Evolutionary conservation across 2,113 vertebrate species (phyloP).

Genomic region (Campylomormyrus numenius): DNA sequence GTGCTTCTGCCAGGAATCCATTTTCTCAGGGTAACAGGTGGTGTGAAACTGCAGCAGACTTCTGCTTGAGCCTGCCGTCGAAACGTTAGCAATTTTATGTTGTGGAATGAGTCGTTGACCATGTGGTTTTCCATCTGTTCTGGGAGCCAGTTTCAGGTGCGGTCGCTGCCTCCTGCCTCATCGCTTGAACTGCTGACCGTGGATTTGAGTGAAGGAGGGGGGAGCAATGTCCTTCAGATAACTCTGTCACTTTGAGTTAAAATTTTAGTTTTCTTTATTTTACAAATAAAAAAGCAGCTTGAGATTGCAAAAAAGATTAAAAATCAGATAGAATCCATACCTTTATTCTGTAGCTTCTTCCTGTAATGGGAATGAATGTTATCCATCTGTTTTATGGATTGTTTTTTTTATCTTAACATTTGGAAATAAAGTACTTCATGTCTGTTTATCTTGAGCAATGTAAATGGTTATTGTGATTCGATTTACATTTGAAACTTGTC

Average conservation of each 20-base stretch:
- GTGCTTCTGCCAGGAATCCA: conserved; percentile 54
- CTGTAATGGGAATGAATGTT: conserved; percentile 71
- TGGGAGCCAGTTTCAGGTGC: conserved; percentile 46
- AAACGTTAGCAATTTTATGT: conserved; percentile 42
- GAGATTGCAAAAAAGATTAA: conserved; percentile 41
- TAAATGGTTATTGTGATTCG: conserved; percentile 74
- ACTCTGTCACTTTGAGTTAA: conserved; percentile 37
- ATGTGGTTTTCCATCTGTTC: conserved; percentile 21
- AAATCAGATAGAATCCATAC: conserved; percentile 45
- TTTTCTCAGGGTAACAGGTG: conserved; percentile 68
- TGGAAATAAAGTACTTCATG: conserved; percentile 70
- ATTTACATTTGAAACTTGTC: conserved; percentile 77
- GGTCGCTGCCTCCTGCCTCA: conserved; percentile 22
- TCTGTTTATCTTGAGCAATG: conserved; percentile 77
- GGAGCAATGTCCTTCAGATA: conserved; percentile 10
- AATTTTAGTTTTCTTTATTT: conserved; percentile 50
- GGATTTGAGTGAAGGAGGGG: not conserved
- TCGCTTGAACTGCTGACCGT: conserved; percentile 20
- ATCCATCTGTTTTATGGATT: conserved; percentile 73
- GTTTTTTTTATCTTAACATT: conserved; percentile 69
- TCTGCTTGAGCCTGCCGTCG: conserved; percentile 43
- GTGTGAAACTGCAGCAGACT: conserved; percentile 53
- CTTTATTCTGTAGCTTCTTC: conserved; percentile 70
- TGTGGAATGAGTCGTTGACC: conserved; percentile 38
- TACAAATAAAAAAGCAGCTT: conserved; percentile 57